These are phyloP conservation scores for Drosophila leontia DNA, from an alignment of 1,140 invertebrate species.

Conservation along the genomic window DNA sequence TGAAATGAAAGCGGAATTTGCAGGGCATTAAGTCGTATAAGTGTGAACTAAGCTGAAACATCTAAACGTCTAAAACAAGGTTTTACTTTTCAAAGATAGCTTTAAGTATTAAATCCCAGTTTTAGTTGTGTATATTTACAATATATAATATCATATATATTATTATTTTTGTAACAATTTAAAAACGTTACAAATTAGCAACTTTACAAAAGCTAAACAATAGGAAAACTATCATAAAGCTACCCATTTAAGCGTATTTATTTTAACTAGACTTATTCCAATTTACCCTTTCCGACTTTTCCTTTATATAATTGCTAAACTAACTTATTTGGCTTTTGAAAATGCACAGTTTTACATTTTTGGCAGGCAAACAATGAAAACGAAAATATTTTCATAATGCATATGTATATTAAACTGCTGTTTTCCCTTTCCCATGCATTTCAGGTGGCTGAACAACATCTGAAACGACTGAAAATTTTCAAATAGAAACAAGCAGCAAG, in stretches of 20 bases:
- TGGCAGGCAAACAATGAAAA: slow-evolving; percentile 19
- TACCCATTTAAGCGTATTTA: slow-evolving; percentile 21
- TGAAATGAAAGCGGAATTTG: slow-evolving; percentile 6
- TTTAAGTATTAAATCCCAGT: not conserved
- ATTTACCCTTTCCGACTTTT: slow-evolving; percentile 1
- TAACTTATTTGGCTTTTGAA: slow-evolving; percentile 19
- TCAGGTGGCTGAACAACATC: slow-evolving; percentile 51
- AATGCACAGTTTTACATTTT: slow-evolving; percentile 18
- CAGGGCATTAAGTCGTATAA: not conserved
- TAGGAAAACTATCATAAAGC: not conserved
- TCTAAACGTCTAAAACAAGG: too few species aligned
- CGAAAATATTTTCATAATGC: slow-evolving; percentile 42
- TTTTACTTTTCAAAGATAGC: not conserved
- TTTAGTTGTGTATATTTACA: too few species aligned
- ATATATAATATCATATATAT: too few species aligned
- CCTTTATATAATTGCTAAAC: slow-evolving; percentile 20
- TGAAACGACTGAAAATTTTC: slow-evolving; percentile 19
- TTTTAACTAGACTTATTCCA: slow-evolving; percentile 16
- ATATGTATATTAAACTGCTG: slow-evolving; percentile 54
- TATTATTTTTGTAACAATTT: not conserved
- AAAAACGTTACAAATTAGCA: not conserved
- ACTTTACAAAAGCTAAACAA: not conserved
- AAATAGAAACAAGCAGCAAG: slow-evolving; percentile 31
- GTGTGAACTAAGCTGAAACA: not conserved
- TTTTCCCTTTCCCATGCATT: slow-evolving; percentile 42